Conservation (phyloP, 2,113 vertebrate species). For the Alethe castanea region DNA sequence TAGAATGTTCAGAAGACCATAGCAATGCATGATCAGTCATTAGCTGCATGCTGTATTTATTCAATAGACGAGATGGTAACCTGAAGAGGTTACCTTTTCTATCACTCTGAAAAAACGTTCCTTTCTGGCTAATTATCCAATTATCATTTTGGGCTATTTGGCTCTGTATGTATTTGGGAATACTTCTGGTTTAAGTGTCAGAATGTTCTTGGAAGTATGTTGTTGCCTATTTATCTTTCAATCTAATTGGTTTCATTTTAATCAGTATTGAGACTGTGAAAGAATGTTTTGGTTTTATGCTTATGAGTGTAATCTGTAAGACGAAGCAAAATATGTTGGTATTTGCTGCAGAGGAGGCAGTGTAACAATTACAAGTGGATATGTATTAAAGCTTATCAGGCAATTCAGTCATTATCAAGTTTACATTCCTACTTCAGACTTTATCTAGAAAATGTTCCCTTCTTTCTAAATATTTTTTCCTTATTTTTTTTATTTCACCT, state of each 20-base stretch:
- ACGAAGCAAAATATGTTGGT: neutral
- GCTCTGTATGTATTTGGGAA: neutral
- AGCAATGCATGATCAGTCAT: neutral
- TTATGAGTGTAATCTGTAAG: neutral
- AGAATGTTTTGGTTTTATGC: neutral
- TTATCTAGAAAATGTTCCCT: neutral
- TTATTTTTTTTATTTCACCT: neutral
- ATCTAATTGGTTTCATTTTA: neutral
- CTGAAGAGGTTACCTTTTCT: neutral
- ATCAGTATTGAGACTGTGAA: neutral
- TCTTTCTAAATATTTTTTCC: neutral
- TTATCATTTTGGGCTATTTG: neutral
- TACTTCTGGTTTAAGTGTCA: neutral
- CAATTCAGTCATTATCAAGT: neutral
- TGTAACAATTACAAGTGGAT: neutral
- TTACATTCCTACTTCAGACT: neutral
- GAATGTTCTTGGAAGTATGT: neutral
- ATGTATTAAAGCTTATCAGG: neutral
- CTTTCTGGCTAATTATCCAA: neutral
- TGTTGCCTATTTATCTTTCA: neutral
- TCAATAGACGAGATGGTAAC: neutral
- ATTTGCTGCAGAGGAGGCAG: neutral
- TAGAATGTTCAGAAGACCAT: neutral
- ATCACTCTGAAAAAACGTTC: neutral
- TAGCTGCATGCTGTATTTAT: neutral